Evolutionary conservation across 2,888 invertebrate species (phyloP), one percentile per base, ranked within the genome.

Genomic region (Encarsia formosa): DNA sequence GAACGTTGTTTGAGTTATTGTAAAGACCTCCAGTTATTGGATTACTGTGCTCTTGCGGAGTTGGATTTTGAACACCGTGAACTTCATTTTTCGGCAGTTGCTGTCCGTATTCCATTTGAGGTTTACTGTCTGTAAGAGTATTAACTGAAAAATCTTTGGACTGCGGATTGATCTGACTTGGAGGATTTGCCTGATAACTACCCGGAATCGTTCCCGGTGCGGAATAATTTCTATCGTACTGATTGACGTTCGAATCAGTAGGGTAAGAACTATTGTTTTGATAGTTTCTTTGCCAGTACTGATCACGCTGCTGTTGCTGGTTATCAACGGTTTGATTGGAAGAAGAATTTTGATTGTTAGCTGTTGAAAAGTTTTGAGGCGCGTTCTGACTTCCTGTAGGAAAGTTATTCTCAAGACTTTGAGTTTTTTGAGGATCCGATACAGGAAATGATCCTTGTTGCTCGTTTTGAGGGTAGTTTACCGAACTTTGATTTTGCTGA

Each of bases 161-260:
- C 8, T 54, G 43, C 3, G 18, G 34, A 24, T 41, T 34, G 8
- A 64, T 60, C 53, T 67, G 68, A 49, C 61, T 65, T 35, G 64
- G 66, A 11, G 50, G 56, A 44, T 47, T 47, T 5, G 5, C 15
- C 34, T 40, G 47, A 35, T 54, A 56, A 19, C 41, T 54, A 20
- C 29, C 48, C 22, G n/a, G 19, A 13, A 24, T 24, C 18, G 18
- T 39, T 50, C 16, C 11, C 6, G 6, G 6, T 8, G 6, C 26
- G 11, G 26, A 34, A 59, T 79, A 80, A 26, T 71, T 74, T 23
- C 63, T 70, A 44, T 70, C 72, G 55, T 79, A 79, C 15, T 80
- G 79, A 63, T 78, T 66, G 4, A 62, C 50, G 23, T 61, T 62
- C 1, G 66, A 57, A 35, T 72, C 69, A 15, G 65, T 62, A 43